A percentile compares a stretch with the other conserved stretches of the same genome.
These are phyloP conservation scores for Drosophila seguyi DNA, from an alignment of 1,140 invertebrate species.

Conservation along the genomic window DNA sequence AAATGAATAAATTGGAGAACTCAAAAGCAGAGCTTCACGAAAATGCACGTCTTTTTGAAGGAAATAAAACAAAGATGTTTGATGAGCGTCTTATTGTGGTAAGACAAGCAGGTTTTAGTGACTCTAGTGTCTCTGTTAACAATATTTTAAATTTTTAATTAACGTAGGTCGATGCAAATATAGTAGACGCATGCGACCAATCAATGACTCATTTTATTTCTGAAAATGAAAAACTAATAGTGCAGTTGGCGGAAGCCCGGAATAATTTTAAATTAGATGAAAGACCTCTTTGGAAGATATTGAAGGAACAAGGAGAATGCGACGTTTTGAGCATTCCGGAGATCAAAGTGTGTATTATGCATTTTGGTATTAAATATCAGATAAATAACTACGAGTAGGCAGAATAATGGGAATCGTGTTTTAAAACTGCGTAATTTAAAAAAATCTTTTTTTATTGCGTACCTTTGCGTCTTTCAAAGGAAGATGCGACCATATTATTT, in stretches of 20 bases:
- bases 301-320: slow-evolving; percentile 70
- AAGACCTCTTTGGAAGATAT: slow-evolving; percentile 71
- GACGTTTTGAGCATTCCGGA: slow-evolving; percentile 74
- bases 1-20: slow-evolving; percentile 73
- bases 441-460: neutral
- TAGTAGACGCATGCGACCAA: slow-evolving; percentile 65
- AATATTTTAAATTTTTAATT: neutral
- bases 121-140: neutral
- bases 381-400: neutral
- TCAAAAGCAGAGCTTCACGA: slow-evolving; percentile 68
- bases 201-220: slow-evolving; percentile 62
- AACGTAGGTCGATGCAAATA: slow-evolving; percentile 64
- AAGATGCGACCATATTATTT: neutral
- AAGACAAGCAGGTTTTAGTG: neutral
- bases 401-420: neutral
- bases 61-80: slow-evolving; percentile 66
- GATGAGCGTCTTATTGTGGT: slow-evolving; percentile 63
- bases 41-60: slow-evolving; percentile 59
- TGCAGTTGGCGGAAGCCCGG: slow-evolving; percentile 26
- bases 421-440: neutral
- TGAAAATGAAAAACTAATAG: slow-evolving; percentile 50
- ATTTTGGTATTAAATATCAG: neutral
- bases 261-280: slow-evolving; percentile 36
- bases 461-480: neutral
- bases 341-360: slow-evolving; percentile 38